Base-by-base conservation (phyloP, 2,113 vertebrate genomes). In the Zeus faber region DNA sequence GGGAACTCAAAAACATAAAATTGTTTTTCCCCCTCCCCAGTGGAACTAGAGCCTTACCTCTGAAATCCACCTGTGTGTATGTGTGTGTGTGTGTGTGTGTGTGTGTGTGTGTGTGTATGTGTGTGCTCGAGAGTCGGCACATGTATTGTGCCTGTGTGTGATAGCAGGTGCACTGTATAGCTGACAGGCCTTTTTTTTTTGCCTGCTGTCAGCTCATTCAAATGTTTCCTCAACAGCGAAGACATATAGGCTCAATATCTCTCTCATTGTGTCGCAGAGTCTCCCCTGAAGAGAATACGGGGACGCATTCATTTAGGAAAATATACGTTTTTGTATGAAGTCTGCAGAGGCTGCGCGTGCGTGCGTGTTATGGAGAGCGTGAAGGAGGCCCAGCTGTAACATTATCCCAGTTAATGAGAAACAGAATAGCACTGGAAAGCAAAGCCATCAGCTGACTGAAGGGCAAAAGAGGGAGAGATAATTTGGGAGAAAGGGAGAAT, bases 381-480 rank as follows among this genome's bases (percentile, higher is more conserved):
- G 24, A 70, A 65, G 20, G n/a, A 67, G 61, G 27, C 49, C 69
- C 70, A 80, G 65, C 72, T 77, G 75, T 52, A 61, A 62, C 60
- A 67, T 72, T 70, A 71, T 70, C 22, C 65, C 40, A 44, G 67
- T 49, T 77, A 73, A 81, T 81, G 76, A 57, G 53, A 62, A 71
- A 62, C 59, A 40, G 23, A 58, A 35, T 31, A 16, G 59, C 17
- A 27, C 16, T 23, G 63, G 54, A 56, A 41, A 44, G 50, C 27
- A 51, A 2, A 44, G 58, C 37, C 49, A 39, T 9, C 13, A 71
- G 49, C 31, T 23, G 14, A 25, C 33, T 14, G 18, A 14, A 40
- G 13, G 5, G 24, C 20, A 17, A 20, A 5, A 54, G 59, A 54
- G 2, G 16, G 24, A 50, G 14, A 23, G 20, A 9, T 47, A 18